Conservation (phyloP, 2,888 invertebrate genomes). For the Drosophila leonis region DNA sequence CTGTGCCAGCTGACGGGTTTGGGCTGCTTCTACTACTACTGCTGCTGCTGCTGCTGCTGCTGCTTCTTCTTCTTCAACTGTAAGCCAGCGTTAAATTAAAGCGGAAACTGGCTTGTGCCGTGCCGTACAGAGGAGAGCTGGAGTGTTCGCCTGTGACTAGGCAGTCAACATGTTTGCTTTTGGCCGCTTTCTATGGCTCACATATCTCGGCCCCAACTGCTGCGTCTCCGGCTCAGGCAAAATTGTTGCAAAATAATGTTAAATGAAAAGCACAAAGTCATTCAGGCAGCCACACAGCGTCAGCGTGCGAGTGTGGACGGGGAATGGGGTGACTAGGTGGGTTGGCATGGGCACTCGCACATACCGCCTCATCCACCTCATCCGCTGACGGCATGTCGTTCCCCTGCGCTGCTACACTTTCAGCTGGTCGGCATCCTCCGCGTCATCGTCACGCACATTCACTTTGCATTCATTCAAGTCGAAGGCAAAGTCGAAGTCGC, state of each 20-base stretch:
- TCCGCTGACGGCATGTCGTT: slow-evolving; percentile 36
- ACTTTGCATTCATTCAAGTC: slow-evolving; percentile 75
- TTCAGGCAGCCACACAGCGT: slow-evolving; percentile 45
- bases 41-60: slow-evolving; percentile 16
- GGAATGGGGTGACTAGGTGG: background rate
- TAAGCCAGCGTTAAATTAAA: slow-evolving; percentile 77
- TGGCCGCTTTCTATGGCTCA: slow-evolving; percentile 63
- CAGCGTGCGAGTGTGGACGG: background rate
- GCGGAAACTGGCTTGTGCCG: slow-evolving; percentile 71
- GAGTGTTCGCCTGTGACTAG: background rate
- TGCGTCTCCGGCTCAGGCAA: slow-evolving; percentile 31
- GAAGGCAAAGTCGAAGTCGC: slow-evolving; percentile 26
- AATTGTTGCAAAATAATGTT: slow-evolving; percentile 79
- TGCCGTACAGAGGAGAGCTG: background rate
- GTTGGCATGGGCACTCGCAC: background rate
- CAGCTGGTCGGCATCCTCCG: slow-evolving; percentile 37
- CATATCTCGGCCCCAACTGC: slow-evolving; percentile 33
- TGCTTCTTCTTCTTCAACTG: slow-evolving; percentile 23
- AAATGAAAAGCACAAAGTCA: slow-evolving; percentile 82
- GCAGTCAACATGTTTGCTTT: slow-evolving; percentile 68
- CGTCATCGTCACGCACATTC: slow-evolving; percentile 76
- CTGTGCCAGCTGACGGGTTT: slow-evolving; percentile 62
- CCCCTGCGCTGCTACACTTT: background rate
- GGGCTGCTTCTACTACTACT: too few relatives aligned
- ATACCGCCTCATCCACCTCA: slow-evolving; percentile 41